phyloP scores from a whole-genome alignment of 2,888 invertebrate genomes.

The Drosophila falleni region DNA sequence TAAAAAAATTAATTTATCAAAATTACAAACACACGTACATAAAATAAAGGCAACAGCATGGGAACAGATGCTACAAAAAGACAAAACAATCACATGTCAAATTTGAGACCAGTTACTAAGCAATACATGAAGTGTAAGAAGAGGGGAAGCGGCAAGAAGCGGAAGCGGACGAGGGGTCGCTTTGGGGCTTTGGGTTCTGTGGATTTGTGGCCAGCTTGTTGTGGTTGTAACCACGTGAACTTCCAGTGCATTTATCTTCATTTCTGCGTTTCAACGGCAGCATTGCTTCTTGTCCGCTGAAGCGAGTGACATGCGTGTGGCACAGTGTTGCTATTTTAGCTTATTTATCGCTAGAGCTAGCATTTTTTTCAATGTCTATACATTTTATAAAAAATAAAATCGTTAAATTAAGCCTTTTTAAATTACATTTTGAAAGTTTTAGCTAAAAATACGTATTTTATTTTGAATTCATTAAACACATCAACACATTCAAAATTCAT shows the following conservation, averaged over 20 bases:
- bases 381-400: no score
- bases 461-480: no score
- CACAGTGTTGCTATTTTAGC: background rate
- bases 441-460: no score
- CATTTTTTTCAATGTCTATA: background rate
- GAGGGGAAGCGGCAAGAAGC: background rate
- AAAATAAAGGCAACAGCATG: slow-evolving; percentile 28
- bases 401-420: no score
- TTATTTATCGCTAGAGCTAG: background rate
- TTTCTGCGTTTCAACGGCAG: slow-evolving; percentile 58
- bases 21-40: slow-evolving; percentile 68
- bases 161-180: slow-evolving; percentile 34
- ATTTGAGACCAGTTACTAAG: slow-evolving; percentile 77
- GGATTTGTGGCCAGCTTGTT: slow-evolving; percentile 71
- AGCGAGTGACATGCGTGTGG: slow-evolving; percentile 50
- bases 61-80: slow-evolving; percentile 58
- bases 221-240: slow-evolving; percentile 73
- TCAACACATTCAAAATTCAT: no score
- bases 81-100: slow-evolving; percentile 83
- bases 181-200: slow-evolving; percentile 43
- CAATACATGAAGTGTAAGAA: slow-evolving; percentile 31
- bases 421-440: no score
- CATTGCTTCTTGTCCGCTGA: slow-evolving; percentile 42
- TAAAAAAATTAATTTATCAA: slow-evolving; percentile 83
- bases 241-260: slow-evolving; percentile 83